Percentiles rank a stretch among this genome's conserved stretches.
Conservation (phyloP, 2,113 vertebrate species). For the Myiozetetes cayanensis region DNA sequence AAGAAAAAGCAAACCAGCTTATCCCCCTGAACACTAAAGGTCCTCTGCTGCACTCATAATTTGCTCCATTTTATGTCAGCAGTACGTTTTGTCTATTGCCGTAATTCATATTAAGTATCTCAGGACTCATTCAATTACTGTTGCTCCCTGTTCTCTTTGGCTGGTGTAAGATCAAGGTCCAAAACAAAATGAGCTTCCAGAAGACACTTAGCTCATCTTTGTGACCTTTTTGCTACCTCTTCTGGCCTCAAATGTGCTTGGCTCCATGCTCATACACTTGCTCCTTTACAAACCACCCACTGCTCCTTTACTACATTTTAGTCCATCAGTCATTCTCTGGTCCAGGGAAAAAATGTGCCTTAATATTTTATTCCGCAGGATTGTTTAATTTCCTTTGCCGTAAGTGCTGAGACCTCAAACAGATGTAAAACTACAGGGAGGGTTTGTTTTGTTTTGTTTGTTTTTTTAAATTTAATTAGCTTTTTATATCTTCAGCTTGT, state of each 20-base stretch:
- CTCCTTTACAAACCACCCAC: background rate
- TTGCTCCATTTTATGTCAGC: background rate
- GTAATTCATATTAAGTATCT: background rate
- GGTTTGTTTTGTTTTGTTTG: background rate
- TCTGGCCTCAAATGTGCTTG: background rate
- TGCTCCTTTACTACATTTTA: background rate
- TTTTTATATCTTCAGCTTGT: background rate
- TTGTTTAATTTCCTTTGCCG: background rate
- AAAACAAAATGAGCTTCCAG: background rate
- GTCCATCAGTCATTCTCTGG: background rate
- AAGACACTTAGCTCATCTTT: background rate
- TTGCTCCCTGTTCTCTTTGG: background rate
- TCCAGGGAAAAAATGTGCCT: background rate
- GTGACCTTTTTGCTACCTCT: background rate
- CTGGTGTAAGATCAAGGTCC: background rate
- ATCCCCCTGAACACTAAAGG: background rate
- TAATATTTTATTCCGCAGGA: background rate
- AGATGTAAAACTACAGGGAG: background rate
- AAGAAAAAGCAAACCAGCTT: background rate
- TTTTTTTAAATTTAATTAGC: background rate
- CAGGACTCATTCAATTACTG: background rate
- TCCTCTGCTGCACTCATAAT: background rate
- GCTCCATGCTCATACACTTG: background rate
- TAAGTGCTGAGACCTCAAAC: background rate
- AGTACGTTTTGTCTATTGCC: background rate